A percentile compares a stretch with the other conserved stretches of the same genome.
phyloP scores from a whole-genome alignment of 2,888 invertebrate genomes.

The Laspeyria flexula region DNA sequence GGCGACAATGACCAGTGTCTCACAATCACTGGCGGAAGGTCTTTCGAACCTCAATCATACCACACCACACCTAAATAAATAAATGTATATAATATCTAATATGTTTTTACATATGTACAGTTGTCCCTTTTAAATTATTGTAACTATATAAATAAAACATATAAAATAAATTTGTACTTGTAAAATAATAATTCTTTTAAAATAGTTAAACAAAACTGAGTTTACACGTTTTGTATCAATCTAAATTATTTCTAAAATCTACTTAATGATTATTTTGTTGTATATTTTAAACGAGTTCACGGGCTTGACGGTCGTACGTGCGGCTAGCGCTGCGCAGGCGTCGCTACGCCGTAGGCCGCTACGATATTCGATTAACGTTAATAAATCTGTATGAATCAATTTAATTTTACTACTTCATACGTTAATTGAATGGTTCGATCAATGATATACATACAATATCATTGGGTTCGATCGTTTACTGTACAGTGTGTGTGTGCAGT shows the following conservation, averaged over 20 bases:
- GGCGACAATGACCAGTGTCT: slow-evolving; percentile 61
- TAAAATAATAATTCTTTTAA: slow-evolving; percentile 67
- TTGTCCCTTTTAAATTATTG: slow-evolving; percentile 72
- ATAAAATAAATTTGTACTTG: slow-evolving; percentile 80
- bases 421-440: no score
- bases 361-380: slow-evolving; percentile 4
- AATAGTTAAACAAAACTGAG: slow-evolving; percentile 67
- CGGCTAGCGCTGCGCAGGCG: slow-evolving; percentile 13
- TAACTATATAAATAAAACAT: slow-evolving; percentile 75
- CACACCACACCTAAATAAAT: slow-evolving; percentile 80
- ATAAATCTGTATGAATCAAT: no score
- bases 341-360: slow-evolving; percentile 13
- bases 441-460: no score
- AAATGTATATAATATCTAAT: slow-evolving; percentile 81
- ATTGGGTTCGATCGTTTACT: neutral
- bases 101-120: slow-evolving; percentile 85
- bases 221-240: slow-evolving; percentile 65
- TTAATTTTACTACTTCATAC: no score
- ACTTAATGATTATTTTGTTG: slow-evolving; percentile 82
- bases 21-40: slow-evolving; percentile 65
- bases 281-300: slow-evolving; percentile 65
- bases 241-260: slow-evolving; percentile 76
- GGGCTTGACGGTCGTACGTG: slow-evolving; percentile 50
- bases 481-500: neutral
- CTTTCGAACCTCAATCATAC: slow-evolving; percentile 72